A percentile compares a stretch with the other conserved stretches of the same genome.
Evolutionary conservation across 2,113 vertebrate species (phyloP).

Genomic region (Sporophila hypoxantha): DNA sequence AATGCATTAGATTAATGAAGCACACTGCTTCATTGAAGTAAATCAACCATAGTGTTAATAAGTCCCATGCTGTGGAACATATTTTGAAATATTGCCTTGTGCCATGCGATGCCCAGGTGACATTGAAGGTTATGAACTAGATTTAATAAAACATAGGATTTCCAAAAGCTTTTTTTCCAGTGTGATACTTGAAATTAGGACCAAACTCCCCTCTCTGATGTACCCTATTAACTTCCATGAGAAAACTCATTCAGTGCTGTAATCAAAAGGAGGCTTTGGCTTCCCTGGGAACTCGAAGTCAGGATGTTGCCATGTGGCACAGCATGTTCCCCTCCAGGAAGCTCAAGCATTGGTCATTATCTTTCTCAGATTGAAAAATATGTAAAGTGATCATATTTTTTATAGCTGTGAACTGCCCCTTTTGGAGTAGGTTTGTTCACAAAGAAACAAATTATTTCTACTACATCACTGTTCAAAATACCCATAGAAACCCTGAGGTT

Average conservation of each 20-base stretch:
- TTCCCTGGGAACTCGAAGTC: neutral
- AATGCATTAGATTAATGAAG: neutral
- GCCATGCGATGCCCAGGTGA: neutral
- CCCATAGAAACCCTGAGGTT: neutral
- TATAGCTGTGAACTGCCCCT: neutral
- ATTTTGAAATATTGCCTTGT: neutral
- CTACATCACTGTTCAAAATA: neutral
- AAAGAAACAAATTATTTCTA: neutral
- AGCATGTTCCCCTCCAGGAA: neutral
- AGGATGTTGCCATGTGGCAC: neutral
- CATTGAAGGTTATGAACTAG: neutral
- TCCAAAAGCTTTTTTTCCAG: neutral
- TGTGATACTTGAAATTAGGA: neutral
- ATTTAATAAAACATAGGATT: neutral
- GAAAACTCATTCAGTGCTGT: neutral
- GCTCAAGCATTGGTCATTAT: neutral
- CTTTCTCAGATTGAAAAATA: neutral
- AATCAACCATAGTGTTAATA: neutral
- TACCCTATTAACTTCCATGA: neutral
- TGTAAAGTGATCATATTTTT: neutral
- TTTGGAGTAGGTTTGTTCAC: neutral
- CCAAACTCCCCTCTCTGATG: neutral
- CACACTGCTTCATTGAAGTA: neutral
- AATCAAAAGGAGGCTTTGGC: neutral
- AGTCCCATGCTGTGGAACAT: neutral